Evolutionary conservation across 2,888 invertebrate genomes (phyloP).

Genomic region (Priocnemis perturbator): DNA sequence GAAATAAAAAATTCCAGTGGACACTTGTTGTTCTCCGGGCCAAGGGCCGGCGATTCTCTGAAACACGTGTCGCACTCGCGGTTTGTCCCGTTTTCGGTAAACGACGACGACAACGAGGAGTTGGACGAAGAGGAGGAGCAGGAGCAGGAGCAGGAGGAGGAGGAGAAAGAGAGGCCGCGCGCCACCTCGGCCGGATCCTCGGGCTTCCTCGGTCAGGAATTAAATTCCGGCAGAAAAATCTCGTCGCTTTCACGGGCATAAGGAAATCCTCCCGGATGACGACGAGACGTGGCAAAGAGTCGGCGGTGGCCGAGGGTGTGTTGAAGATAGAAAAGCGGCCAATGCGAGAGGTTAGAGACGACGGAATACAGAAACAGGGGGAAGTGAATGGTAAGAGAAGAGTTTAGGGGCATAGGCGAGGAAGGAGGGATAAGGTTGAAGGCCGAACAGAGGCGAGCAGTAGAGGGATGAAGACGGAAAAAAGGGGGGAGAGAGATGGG

Average conservation of each 20-base stretch:
- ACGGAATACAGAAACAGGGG: constrained; percentile 15
- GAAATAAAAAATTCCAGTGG: no score
- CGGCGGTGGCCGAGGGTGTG: constrained; percentile 35
- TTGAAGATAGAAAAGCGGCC: constrained; percentile 14
- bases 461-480: constrained; percentile 42
- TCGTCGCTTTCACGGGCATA: constrained; percentile 47
- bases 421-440: no score
- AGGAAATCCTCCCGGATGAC: constrained; percentile 39
- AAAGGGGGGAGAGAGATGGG: constrained; percentile 62
- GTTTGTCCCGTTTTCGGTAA: neutral
- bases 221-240: constrained; percentile 11
- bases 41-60: no score
- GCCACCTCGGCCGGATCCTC: neutral
- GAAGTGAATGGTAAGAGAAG: constrained; percentile 36
- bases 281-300: constrained; percentile 22
- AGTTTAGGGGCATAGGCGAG: constrained; percentile 44
- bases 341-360: constrained; percentile 9
- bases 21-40: no score
- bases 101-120: constrained; percentile 6
- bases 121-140: neutral
- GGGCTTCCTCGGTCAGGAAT: constrained; percentile 12
- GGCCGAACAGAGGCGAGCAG: no score
- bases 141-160: neutral
- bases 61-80: no score
- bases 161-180: neutral